Percentiles rank a stretch among this genome's conserved stretches.
phyloP scores from a whole-genome alignment of 2,113 vertebrate genomes.

The Irena cyanogastra region DNA sequence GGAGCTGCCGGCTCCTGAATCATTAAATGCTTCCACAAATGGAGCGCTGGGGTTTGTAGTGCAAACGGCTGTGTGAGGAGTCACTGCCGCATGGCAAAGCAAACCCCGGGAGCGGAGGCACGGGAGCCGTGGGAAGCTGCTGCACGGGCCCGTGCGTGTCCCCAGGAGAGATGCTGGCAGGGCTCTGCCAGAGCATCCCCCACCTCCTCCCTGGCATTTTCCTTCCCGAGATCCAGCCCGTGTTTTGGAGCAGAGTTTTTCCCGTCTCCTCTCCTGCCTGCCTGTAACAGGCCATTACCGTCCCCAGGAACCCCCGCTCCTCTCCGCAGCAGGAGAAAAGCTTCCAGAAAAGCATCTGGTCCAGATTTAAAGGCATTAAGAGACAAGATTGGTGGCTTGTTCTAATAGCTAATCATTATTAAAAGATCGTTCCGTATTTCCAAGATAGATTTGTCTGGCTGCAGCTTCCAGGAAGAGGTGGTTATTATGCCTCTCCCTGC shows the following conservation, averaged over 20 bases:
- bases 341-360: conserved; percentile 59
- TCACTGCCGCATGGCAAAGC: background rate
- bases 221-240: background rate
- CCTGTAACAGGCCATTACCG: background rate
- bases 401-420: conserved; percentile 62
- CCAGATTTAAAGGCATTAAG: conserved; percentile 50
- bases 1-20: conserved; percentile 30
- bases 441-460: conserved; percentile 50
- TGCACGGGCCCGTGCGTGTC: background rate
- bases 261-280: background rate
- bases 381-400: conserved; percentile 38
- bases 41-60: background rate
- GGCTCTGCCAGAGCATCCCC: background rate
- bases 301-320: background rate
- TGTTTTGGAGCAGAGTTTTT: background rate
- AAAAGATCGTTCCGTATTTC: conserved; percentile 38
- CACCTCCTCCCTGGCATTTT: background rate
- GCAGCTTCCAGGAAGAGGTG: conserved; percentile 45
- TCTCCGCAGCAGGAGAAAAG: background rate
- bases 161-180: background rate
- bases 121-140: background rate
- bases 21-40: conserved; percentile 31
- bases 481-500: conserved; percentile 16
- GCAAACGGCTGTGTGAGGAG: background rate
- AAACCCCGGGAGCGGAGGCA: background rate